These are phyloP conservation scores for Ctenicera cuprea DNA, from an alignment of 2,888 invertebrate species.

Conservation along the genomic window DNA sequence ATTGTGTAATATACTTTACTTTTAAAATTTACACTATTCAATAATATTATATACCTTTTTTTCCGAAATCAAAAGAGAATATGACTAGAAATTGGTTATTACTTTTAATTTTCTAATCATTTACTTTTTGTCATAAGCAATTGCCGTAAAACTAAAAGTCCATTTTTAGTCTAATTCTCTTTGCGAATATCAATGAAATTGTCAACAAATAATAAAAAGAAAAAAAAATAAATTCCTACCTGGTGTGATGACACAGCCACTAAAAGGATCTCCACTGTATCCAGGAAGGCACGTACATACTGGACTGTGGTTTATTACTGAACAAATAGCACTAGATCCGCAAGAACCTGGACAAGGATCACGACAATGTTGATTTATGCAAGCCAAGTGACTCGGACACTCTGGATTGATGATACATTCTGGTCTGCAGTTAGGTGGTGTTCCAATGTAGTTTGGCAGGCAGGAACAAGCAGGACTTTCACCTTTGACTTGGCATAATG, in stretches of 20 bases:
- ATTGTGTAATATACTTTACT: no score
- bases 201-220: background rate
- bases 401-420: conserved; percentile 76
- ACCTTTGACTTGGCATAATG: conserved; percentile 81
- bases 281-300: conserved; percentile 77
- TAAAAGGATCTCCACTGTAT: conserved; percentile 84
- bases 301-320: conserved; percentile 80
- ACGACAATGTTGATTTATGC: conserved; percentile 67
- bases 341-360: conserved; percentile 76
- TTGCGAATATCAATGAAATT: background rate
- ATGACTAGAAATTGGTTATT: no score
- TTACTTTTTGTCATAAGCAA: no score
- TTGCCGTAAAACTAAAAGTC: background rate
- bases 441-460: conserved; percentile 76
- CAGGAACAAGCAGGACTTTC: conserved; percentile 77
- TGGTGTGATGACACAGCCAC: conserved; percentile 78
- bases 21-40: background rate
- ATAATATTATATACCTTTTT: background rate
- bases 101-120: no score
- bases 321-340: conserved; percentile 73
- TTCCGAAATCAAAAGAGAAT: background rate
- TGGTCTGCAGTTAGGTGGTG: conserved; percentile 78
- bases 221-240: conserved; percentile 63
- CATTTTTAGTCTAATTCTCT: background rate
- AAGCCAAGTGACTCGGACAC: conserved; percentile 73